Conservation (phyloP, 2,888 invertebrate genomes). For the Meiosimyza decipiens region DNA sequence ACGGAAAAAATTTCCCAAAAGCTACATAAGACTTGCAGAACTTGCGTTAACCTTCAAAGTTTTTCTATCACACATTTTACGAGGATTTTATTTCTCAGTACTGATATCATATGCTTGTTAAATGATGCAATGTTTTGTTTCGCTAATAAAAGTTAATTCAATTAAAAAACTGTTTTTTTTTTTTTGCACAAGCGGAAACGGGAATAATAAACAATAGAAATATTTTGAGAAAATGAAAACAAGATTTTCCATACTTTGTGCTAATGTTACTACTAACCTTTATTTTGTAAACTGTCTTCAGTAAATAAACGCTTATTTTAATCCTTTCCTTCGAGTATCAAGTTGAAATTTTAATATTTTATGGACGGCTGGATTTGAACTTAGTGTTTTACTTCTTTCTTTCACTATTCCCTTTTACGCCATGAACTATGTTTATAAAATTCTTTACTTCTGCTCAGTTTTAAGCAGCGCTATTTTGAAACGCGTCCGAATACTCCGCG, state of each 20-base stretch:
- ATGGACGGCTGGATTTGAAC: neutral
- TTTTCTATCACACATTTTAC: no score
- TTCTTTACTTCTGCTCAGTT: neutral
- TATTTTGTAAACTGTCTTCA: neutral
- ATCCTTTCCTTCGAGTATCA: no score
- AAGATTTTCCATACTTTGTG: neutral
- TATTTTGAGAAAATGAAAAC: neutral
- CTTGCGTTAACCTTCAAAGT: no score
- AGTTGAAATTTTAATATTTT: neutral
- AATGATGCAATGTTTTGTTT: no score
- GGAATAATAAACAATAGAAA: no score
- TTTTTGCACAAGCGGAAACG: neutral
- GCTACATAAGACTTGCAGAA: no score
- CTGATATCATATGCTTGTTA: no score
- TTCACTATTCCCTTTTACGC: conserved; percentile 14
- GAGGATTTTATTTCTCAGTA: no score
- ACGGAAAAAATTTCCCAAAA: no score
- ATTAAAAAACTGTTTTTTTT: neutral
- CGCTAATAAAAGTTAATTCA: conserved; percentile 12
- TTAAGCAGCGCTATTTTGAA: neutral
- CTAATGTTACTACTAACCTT: conserved; percentile 11
- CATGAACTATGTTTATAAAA: conserved; percentile 24
- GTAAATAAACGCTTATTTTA: no score
- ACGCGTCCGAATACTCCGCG: conserved; percentile 48
- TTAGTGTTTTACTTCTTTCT: neutral